A percentile compares a stretch with the other conserved stretches of the same genome.
phyloP scores from a whole-genome alignment of 2,797 vertebrate species.

The Gastrophryne carolinensis region DNA sequence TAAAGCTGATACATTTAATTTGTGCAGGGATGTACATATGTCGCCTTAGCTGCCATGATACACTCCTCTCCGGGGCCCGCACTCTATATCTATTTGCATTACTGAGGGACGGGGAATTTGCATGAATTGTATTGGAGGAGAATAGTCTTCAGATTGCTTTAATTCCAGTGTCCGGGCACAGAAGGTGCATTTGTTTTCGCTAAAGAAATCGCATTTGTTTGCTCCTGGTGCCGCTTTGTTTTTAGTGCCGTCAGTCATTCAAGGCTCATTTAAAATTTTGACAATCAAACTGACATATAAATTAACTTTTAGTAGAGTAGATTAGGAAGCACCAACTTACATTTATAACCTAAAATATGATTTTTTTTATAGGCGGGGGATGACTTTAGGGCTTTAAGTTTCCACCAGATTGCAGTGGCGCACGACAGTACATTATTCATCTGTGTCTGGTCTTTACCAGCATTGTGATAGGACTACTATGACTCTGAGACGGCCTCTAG shows the following conservation, averaged over 20 bases:
- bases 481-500: no score
- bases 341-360: not conserved
- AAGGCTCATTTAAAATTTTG: conserved; percentile 8
- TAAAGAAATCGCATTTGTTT: conserved; percentile 36
- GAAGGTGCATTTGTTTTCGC: conserved; percentile 39
- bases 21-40: conserved; percentile 40
- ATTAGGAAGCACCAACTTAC: not conserved
- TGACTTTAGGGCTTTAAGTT: no score
- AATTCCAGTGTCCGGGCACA: conserved; percentile 45
- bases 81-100: conserved; percentile 49
- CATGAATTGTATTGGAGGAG: conserved; percentile 34
- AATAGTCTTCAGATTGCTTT: conserved; percentile 49
- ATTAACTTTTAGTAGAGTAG: not conserved
- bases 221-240: conserved; percentile 1
- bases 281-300: conserved; percentile 17
- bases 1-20: conserved; percentile 50
- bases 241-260: not conserved
- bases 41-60: conserved; percentile 17
- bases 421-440: no score
- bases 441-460: no score
- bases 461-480: no score
- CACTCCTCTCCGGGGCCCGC: conserved; percentile 18
- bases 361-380: no score
- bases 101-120: conserved; percentile 44
- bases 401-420: no score